Evolutionary conservation across 2,888 invertebrate species (phyloP).

Genomic region (Tiliacea aurago): DNA sequence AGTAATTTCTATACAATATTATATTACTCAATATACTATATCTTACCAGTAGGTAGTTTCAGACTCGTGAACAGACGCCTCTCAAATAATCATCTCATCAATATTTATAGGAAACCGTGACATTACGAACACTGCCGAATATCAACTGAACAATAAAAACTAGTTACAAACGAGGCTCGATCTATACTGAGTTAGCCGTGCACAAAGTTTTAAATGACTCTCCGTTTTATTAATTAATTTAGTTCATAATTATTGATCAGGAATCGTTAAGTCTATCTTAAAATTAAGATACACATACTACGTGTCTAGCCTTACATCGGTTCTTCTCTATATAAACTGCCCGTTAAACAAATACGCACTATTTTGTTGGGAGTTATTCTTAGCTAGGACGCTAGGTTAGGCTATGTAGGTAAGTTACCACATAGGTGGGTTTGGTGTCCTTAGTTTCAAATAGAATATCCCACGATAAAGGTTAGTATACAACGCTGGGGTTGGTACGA

Average conservation of each 20-base stretch:
- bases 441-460: slow-evolving; percentile 30
- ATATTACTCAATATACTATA: slow-evolving; percentile 1
- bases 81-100: slow-evolving; percentile 20
- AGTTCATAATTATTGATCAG: slow-evolving; percentile 16
- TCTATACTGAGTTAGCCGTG: slow-evolving; percentile 43
- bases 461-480: slow-evolving; percentile 20
- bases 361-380: slow-evolving; percentile 19
- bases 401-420: slow-evolving; percentile 45
- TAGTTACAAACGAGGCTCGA: slow-evolving; percentile 20
- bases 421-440: slow-evolving; percentile 46
- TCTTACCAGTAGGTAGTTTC: slow-evolving; percentile 3
- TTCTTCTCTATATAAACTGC: slow-evolving; percentile 9
- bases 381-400: slow-evolving; percentile 58
- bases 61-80: slow-evolving; percentile 5
- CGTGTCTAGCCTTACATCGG: slow-evolving; percentile 37
- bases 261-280: slow-evolving; percentile 7
- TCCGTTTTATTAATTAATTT: slow-evolving; percentile 21
- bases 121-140: slow-evolving; percentile 59
- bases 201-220: slow-evolving; percentile 21
- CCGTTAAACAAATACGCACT: slow-evolving; percentile 19
- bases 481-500: slow-evolving; percentile 17
- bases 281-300: slow-evolving; percentile 25
- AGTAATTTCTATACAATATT: slow-evolving; percentile 15
- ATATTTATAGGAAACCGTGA: slow-evolving; percentile 23
- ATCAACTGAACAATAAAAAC: slow-evolving; percentile 32